phyloP scores from a whole-genome alignment of 2,888 invertebrate genomes.

The Augochlorella aurata region DNA sequence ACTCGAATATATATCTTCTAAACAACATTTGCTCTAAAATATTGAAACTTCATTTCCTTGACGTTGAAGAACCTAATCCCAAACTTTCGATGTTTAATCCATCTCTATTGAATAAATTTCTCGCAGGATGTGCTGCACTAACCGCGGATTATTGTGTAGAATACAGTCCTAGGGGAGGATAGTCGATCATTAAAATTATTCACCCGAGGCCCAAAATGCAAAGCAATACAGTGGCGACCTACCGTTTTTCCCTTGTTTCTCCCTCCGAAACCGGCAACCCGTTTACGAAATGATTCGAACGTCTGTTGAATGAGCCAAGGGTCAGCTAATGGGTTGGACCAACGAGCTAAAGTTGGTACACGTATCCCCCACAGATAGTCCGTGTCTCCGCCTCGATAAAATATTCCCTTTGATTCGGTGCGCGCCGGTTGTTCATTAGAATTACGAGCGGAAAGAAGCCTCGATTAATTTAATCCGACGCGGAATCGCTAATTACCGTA shows the following conservation, averaged over 20 bases:
- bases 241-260: neutral
- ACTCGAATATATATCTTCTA: neutral
- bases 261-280: neutral
- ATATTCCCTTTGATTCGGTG: constrained; percentile 71
- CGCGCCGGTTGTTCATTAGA: constrained; percentile 21
- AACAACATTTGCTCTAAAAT: neutral
- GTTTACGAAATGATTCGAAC: constrained; percentile 16
- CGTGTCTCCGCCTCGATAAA: constrained; percentile 53
- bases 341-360: constrained; percentile 35
- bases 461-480: constrained; percentile 13
- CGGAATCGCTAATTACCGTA: neutral
- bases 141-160: neutral
- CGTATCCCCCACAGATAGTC: constrained; percentile 28
- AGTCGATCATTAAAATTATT: neutral
- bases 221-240: neutral
- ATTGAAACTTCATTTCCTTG: neutral
- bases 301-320: constrained; percentile 21
- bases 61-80: neutral
- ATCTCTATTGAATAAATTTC: neutral
- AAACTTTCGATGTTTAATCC: neutral
- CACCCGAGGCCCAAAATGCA: neutral
- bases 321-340: constrained; percentile 39
- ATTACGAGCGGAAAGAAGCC: constrained; percentile 11
- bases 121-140: neutral
- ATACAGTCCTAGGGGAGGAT: neutral